Evolutionary conservation across 2,888 invertebrate genomes (phyloP).

Genomic region (Pseudococcus longispinus): DNA sequence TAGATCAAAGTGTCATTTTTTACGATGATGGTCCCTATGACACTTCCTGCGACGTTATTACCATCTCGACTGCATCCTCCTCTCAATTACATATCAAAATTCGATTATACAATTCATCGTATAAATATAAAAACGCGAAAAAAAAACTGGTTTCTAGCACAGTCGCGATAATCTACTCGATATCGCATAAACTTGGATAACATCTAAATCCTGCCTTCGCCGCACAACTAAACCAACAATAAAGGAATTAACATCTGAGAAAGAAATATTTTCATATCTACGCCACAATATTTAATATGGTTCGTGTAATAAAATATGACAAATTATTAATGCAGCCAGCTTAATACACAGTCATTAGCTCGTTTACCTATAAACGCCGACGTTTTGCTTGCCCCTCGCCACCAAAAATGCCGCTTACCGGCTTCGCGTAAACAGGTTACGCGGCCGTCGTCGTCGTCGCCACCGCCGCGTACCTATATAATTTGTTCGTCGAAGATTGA

Average conservation of each 20-base stretch:
- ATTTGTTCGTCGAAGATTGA: conserved; percentile 4
- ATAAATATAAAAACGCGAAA: neutral
- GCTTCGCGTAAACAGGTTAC: conserved; percentile 26
- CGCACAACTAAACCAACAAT: neutral
- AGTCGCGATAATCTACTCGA: neutral
- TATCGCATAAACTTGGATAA: neutral
- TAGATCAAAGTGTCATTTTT: conserved; percentile 19
- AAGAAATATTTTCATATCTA: neutral
- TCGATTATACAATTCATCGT: neutral
- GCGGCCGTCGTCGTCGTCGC: neutral
- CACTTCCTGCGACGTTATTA: neutral
- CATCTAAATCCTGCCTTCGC: neutral
- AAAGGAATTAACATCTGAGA: neutral
- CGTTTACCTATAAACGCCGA: conserved; percentile 22
- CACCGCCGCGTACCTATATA: neutral
- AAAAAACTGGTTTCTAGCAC: neutral
- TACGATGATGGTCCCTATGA: neutral
- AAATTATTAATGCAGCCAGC: neutral
- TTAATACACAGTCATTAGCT: neutral
- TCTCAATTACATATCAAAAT: neutral
- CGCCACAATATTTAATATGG: neutral
- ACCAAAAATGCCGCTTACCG: neutral
- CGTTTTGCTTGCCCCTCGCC: neutral
- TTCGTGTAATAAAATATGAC: conserved; percentile 18
- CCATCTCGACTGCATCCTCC: neutral